These are phyloP conservation scores for Hemichromis elongatus DNA, from an alignment of 2,113 vertebrate genomes.

Conservation along the genomic window DNA sequence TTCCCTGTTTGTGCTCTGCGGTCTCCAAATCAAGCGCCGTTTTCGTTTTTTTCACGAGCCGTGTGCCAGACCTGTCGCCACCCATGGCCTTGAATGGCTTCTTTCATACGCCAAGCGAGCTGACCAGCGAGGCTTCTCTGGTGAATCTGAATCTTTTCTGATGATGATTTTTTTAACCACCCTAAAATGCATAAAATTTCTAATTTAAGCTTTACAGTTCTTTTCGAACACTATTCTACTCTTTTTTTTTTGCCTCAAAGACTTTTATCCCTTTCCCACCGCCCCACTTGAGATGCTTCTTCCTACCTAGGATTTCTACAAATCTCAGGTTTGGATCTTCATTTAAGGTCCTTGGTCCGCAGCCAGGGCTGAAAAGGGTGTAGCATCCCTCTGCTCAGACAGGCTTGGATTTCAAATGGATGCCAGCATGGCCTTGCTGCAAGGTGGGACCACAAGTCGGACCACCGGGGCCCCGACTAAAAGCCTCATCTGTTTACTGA, in stretches of 20 bases:
- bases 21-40: slow-evolving; percentile 49
- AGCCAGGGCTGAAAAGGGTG: slow-evolving; percentile 45
- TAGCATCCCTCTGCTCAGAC: slow-evolving; percentile 43
- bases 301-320: slow-evolving; percentile 2
- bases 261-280: not conserved
- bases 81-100: slow-evolving; percentile 58
- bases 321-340: not conserved
- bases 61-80: slow-evolving; percentile 61
- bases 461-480: slow-evolving; percentile 64
- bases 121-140: slow-evolving; percentile 24
- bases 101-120: slow-evolving; percentile 57
- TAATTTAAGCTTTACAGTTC: not conserved
- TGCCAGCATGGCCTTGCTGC: slow-evolving; percentile 39
- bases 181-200: not conserved
- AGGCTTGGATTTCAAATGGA: slow-evolving; percentile 69
- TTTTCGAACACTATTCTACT: not conserved
- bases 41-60: slow-evolving; percentile 47
- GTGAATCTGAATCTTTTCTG: slow-evolving; percentile 10
- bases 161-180: slow-evolving; percentile 1
- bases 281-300: not conserved
- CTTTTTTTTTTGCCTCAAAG: not conserved
- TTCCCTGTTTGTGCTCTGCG: slow-evolving; percentile 55
- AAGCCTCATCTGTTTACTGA: slow-evolving; percentile 64
- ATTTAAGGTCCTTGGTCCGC: slow-evolving; percentile 34
- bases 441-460: slow-evolving; percentile 47